Base-by-base conservation (phyloP, 2,113 vertebrate genomes). In the Atherinomorus stipes region DNA sequence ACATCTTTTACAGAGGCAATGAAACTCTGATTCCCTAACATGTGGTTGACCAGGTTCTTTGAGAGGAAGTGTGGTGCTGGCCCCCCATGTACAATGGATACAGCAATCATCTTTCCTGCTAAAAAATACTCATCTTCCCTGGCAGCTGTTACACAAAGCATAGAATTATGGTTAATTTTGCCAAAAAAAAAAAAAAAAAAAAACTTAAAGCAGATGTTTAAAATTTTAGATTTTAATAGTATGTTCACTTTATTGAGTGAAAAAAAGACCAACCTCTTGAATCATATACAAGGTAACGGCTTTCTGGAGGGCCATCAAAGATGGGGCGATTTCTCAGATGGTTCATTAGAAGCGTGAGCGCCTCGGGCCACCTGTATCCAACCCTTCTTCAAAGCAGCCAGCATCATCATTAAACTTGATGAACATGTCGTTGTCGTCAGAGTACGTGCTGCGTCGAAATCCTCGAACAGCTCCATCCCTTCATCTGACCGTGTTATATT, bases 101-200 rank as follows among this genome's bases (percentile, higher is more conserved):
- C 28, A 37, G 53, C 53, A n/a, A 56, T 56, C 16, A 54, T 54
- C 51, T 53, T 56, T 28, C 25, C 53, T 56, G 53, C 53, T 38
- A 38, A 38, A 59, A 59, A 59, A 22, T 38, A 59, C 34, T 59
- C 34, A 59, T 59, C 57, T 59, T 59, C 34, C 57, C 57, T 59
- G 34, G 37, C n/a, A 40, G 34, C 34, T 59, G 34, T 59, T 40
- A 40, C 15, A 40, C 34, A 59, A n/a, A 23, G n/a, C 1, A 60
- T 6, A 60, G 8, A 16, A 40, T 25, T 22, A 22, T 11, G 13
- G 18, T 31, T 64, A 31, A 49, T 21, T 45, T 9, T 21, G 16
- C 22, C 3, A 11, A 15, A 42, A 23, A 60, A 23, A 21, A 11
- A 42, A 2, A 44, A 16, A 44, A 4, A 16, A 15, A n/a, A n/a